These are phyloP conservation scores for Seriola rivoliana DNA, from an alignment of 2,113 vertebrate species.

Conservation along the genomic window DNA sequence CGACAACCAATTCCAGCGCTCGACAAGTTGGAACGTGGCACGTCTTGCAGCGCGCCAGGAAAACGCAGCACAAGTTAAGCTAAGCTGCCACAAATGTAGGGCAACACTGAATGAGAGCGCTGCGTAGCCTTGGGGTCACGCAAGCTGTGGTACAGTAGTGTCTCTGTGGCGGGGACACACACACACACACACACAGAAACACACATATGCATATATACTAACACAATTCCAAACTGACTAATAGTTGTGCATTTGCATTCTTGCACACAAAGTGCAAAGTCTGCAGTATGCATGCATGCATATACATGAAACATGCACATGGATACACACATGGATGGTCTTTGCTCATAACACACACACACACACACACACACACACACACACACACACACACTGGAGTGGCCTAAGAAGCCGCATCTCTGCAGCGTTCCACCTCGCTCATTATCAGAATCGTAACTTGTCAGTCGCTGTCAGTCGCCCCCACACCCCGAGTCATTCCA, in stretches of 20 bases:
- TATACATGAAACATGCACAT: slow-evolving; percentile 28
- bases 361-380: background rate
- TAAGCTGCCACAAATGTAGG: slow-evolving; percentile 71
- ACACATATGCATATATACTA: slow-evolving; percentile 22
- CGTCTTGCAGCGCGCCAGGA: slow-evolving; percentile 38
- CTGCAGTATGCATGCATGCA: slow-evolving; percentile 10
- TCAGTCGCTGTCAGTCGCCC: slow-evolving; percentile 59
- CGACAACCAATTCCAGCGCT: slow-evolving; percentile 39
- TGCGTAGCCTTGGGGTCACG: slow-evolving; percentile 66
- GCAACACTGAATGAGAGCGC: slow-evolving; percentile 57
- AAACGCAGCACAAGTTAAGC: slow-evolving; percentile 40
- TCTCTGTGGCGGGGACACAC: slow-evolving; percentile 29
- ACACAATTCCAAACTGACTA: slow-evolving; percentile 32
- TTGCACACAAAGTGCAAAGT: slow-evolving; percentile 35
- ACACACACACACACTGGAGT: slow-evolving; percentile 16
- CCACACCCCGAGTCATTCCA: slow-evolving; percentile 62
- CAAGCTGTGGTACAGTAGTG: slow-evolving; percentile 37
- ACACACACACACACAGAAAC: background rate
- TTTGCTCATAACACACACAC: background rate
- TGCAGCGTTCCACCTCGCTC: slow-evolving; percentile 48
- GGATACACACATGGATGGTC: slow-evolving; percentile 29
- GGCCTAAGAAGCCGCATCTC: slow-evolving; percentile 40
- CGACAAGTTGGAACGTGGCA: slow-evolving; percentile 55
- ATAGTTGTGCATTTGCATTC: slow-evolving; percentile 32
- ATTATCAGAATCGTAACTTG: slow-evolving; percentile 61